Base-by-base conservation (phyloP, 2,797 vertebrate species). In the Characodon lateralis region DNA sequence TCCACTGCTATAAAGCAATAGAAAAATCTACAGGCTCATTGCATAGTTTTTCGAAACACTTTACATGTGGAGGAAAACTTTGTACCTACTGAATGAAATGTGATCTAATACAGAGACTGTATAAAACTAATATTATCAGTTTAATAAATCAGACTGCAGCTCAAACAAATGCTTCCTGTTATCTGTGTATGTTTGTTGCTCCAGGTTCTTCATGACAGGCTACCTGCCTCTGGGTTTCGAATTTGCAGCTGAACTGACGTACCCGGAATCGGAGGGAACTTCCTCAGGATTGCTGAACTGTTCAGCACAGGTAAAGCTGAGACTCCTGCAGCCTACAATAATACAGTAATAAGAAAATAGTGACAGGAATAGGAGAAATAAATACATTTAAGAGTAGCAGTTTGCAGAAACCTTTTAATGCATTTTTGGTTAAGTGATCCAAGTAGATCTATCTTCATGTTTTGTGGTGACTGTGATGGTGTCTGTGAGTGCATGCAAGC, bases 151-250 rank as follows among this genome's bases (percentile, higher is more conserved):
- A 58, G 22, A 20, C 71, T 22, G 9, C 41, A 59, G 72, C 16
- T 12, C 31, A 35, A 12, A 1, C 5, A 9, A n/a, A 46, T 9
- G 8, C 13, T 14, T 18, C 1, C 9, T 58, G 16, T 53, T 22
- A 65, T 56, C 7, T 41, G 63, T 43, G 3, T 51, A 18, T 71
- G 20, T 61, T 7, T 69, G 14, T 71, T 0, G 24, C 43, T 80
- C 28, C 80, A 95, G 98, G 78, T 98, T 99, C 94, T 99, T 98
- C 89, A 99, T 99, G 98, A 99, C 98, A 0, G 98, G 98, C 9
- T 99, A 99, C 88, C 94, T 99, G 72, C 98, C 98, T 0, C 88
- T 99, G 77, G 98, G 98, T 16, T 99, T 99, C 88, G 98, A 99
- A 93, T 99, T 97, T 94, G 98, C 97, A 0, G 98, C 95, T 0